Evolutionary conservation across 2,888 invertebrate genomes (phyloP).

Genomic region (Orthosia gothica): DNA sequence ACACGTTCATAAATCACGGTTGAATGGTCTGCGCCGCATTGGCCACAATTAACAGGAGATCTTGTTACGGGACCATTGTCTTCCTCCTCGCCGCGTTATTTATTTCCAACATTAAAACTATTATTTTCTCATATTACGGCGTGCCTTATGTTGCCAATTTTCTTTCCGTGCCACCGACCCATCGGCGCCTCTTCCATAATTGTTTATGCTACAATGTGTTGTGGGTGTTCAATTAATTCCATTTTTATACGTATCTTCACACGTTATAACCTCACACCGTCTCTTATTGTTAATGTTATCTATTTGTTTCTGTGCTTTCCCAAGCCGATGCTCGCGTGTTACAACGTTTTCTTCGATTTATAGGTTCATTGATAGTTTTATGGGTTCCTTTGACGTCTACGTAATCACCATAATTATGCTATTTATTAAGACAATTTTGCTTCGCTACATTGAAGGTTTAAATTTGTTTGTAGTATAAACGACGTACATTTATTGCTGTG

Average conservation of each 20-base stretch:
- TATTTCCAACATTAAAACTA: constrained; percentile 89
- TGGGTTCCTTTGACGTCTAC: constrained; percentile 79
- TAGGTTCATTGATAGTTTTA: constrained; percentile 85
- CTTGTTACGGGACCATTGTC: constrained; percentile 89
- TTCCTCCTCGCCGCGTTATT: constrained; percentile 86
- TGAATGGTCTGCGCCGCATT: constrained; percentile 82
- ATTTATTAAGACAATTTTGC: constrained; percentile 79
- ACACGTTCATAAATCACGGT: constrained; percentile 87
- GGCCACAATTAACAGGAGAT: constrained; percentile 88
- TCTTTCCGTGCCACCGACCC: constrained; percentile 84
- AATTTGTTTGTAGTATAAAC: constrained; percentile 68
- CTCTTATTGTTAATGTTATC: constrained; percentile 77
- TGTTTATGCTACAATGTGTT: constrained; percentile 79
- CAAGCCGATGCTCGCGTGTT: constrained; percentile 80
- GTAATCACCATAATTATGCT: constrained; percentile 82
- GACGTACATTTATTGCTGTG: constrained; percentile 60
- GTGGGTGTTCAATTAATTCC: constrained; percentile 83
- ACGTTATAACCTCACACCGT: constrained; percentile 76
- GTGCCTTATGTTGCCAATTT: constrained; percentile 83
- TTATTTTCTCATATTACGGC: constrained; percentile 85
- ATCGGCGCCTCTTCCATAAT: constrained; percentile 83
- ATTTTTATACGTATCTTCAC: constrained; percentile 85
- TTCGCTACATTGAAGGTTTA: constrained; percentile 69
- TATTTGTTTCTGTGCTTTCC: constrained; percentile 81
- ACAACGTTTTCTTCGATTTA: constrained; percentile 82